Percentiles rank a stretch among this genome's conserved stretches.
Evolutionary conservation across 2,888 invertebrate species (phyloP).

Genomic region (Netelia melanura): DNA sequence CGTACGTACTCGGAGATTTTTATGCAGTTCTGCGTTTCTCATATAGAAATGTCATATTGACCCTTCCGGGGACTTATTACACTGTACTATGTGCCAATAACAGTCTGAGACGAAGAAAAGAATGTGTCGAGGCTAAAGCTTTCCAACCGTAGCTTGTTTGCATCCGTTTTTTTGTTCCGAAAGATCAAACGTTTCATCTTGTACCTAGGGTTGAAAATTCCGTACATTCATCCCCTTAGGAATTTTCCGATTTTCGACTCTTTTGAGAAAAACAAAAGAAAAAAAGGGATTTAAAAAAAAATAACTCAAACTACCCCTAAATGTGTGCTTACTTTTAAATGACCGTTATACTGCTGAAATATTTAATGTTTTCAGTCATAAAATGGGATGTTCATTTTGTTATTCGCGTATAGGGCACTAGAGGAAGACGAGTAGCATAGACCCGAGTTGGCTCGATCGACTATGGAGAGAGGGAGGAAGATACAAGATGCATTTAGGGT

Average conservation of each 20-base stretch:
- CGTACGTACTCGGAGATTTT: background rate
- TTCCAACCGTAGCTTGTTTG: slow-evolving; percentile 35
- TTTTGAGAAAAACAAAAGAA: background rate
- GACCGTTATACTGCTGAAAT: slow-evolving; percentile 13
- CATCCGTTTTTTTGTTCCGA: slow-evolving; percentile 15
- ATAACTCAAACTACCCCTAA: background rate
- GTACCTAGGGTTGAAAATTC: too few relatives aligned
- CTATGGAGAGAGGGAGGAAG: background rate
- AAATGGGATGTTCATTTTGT: slow-evolving; percentile 37
- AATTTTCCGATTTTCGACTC: too few relatives aligned
- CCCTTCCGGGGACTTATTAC: background rate
- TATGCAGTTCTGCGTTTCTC: too few relatives aligned
- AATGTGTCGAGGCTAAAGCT: background rate
- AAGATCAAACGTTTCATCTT: slow-evolving; percentile 5
- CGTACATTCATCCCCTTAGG: too few relatives aligned
- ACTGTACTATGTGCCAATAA: too few relatives aligned
- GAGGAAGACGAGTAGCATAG: slow-evolving; percentile 16
- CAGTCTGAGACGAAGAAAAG: too few relatives aligned
- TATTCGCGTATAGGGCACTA: slow-evolving; percentile 3
- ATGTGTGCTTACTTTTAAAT: background rate
- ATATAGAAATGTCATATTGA: background rate
- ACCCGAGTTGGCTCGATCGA: slow-evolving; percentile 25
- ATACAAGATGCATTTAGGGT: background rate
- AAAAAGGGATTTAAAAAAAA: background rate
- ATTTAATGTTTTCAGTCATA: slow-evolving; percentile 38